A percentile compares a stretch with the other conserved stretches of the same genome.
Conservation (phyloP, 1,140 invertebrate genomes). For the Sminthurides bifidus region DNA sequence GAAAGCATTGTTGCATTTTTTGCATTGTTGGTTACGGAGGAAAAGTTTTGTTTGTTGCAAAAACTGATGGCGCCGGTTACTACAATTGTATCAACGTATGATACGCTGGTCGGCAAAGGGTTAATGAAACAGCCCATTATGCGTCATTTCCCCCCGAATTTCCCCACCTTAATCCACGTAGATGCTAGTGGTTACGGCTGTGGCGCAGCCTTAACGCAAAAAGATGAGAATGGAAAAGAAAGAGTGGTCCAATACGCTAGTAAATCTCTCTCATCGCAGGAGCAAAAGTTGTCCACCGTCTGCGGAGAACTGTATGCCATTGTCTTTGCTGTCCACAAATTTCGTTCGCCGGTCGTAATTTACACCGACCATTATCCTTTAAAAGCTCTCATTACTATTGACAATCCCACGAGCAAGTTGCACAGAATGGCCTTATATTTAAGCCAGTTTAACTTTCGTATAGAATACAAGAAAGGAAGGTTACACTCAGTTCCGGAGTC, state of each 20-base stretch:
- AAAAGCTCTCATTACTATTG: not conserved
- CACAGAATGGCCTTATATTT: not conserved
- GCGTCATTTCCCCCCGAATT: not conserved
- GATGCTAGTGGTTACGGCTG: too few species aligned
- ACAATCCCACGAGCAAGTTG: not conserved
- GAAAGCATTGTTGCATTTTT: too few species aligned
- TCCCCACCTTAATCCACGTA: conserved; percentile 3
- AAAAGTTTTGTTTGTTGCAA: too few species aligned
- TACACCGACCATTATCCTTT: conserved; percentile 8
- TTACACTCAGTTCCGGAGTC: not conserved
- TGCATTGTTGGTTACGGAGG: too few species aligned
- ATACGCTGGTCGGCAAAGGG: too few species aligned
- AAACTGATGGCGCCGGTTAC: too few species aligned
- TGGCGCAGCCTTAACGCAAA: too few species aligned
- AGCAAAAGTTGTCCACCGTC: conserved; percentile 33
- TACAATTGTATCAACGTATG: too few species aligned
- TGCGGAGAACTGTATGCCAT: conserved; percentile 33
- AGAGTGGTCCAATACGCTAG: conserved; percentile 12
- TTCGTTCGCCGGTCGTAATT: not conserved
- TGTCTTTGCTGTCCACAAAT: not conserved
- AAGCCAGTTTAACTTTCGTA: not conserved
- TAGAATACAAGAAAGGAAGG: not conserved
- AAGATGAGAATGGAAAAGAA: not conserved
- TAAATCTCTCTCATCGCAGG: conserved; percentile 19
- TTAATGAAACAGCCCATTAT: conserved; percentile 1